Conservation (phyloP, 2,797 vertebrate genomes). For the Anolis apletophallus region DNA sequence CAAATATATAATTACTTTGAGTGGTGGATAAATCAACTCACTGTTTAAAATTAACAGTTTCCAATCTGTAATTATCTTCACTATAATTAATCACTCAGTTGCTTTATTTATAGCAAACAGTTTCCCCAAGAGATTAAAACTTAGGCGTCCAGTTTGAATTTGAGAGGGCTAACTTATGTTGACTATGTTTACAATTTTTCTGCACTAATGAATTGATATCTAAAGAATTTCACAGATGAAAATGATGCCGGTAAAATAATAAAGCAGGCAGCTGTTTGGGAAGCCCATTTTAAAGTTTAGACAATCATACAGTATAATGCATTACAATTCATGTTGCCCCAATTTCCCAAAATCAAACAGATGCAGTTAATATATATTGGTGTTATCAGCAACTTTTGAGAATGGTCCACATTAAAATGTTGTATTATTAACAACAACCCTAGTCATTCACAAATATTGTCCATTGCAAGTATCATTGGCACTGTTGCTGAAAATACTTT, state of each 20-base stretch:
- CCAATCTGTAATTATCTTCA: not conserved
- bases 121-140: not conserved
- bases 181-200: not conserved
- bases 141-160: not conserved
- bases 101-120: too few species aligned
- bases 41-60: not conserved
- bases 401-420: not conserved
- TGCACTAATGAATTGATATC: not conserved
- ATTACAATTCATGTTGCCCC: not conserved
- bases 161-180: not conserved
- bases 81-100: too few species aligned
- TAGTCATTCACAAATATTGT: not conserved
- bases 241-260: not conserved
- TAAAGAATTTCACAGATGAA: slow-evolving; percentile 3
- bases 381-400: not conserved
- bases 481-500: not conserved
- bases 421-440: not conserved
- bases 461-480: not conserved
- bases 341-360: not conserved
- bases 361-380: not conserved
- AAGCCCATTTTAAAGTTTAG: slow-evolving; percentile 43
- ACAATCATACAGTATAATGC: slow-evolving; percentile 12
- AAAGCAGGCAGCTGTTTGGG: slow-evolving; percentile 24
- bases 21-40: not conserved
- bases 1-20: slow-evolving; percentile 14